A percentile compares a stretch with the other conserved stretches of the same genome.
Conservation (phyloP, 2,888 invertebrate species). For the Eupithecia subfuscata region DNA sequence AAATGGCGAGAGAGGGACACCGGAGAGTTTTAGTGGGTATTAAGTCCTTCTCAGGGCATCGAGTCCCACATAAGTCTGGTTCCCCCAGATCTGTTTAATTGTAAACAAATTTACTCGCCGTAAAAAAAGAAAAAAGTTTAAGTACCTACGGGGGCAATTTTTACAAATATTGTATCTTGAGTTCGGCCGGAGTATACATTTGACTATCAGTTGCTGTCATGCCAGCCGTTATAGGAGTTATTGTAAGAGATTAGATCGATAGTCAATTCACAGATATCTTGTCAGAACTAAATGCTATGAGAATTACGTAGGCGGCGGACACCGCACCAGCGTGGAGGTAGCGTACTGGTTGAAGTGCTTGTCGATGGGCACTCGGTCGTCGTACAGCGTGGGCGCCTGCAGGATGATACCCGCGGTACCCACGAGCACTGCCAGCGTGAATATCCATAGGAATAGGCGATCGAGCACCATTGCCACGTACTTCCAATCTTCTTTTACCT, state of each 20-base stretch:
- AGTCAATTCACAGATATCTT: slow-evolving; percentile 1
- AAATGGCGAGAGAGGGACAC: too few relatives aligned
- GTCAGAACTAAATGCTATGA: slow-evolving; percentile 11
- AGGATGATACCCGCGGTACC: slow-evolving; percentile 97
- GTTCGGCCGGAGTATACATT: background rate
- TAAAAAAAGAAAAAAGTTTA: too few relatives aligned
- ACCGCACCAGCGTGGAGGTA: slow-evolving; percentile 90
- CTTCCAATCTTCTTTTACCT: slow-evolving; percentile 99
- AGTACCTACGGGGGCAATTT: background rate
- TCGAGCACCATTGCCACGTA: slow-evolving; percentile 99
- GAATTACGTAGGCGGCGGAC: slow-evolving; percentile 86
- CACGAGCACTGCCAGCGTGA: slow-evolving; percentile 96
- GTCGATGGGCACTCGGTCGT: slow-evolving; percentile 94
- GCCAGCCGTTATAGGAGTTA: background rate
- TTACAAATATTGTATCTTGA: background rate
- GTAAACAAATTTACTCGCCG: too few relatives aligned
- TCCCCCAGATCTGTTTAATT: too few relatives aligned
- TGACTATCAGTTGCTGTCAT: background rate
- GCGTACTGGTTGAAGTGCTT: slow-evolving; percentile 94
- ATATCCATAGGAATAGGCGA: slow-evolving; percentile 98
- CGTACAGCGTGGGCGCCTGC: slow-evolving; percentile 97
- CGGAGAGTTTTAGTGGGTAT: too few relatives aligned
- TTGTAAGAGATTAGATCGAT: background rate
- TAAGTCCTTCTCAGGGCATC: too few relatives aligned
- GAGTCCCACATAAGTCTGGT: too few relatives aligned